A percentile compares a stretch with the other conserved stretches of the same genome.
These are phyloP conservation scores for Zapus hudsonius DNA, from an alignment of 2,113 vertebrate genomes.

Conservation along the genomic window DNA sequence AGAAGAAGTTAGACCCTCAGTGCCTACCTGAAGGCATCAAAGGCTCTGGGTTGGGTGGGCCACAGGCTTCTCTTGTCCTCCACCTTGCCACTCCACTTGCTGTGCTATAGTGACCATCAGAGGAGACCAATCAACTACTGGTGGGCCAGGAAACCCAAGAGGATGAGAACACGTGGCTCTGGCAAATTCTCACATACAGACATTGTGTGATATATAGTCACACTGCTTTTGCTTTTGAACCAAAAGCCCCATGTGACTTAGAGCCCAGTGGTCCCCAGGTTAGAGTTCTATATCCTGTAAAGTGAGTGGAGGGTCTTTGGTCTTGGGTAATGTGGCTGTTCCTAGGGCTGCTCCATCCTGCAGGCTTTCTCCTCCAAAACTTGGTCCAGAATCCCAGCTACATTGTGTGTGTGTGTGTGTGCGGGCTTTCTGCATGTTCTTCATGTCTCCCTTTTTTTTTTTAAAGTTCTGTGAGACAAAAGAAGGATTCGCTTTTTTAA, in stretches of 20 bases:
- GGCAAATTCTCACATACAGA: neutral
- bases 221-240: neutral
- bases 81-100: no score
- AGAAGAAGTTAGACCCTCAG: neutral
- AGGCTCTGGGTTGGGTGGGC: no score
- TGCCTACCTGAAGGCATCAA: no score
- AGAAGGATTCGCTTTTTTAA: no score
- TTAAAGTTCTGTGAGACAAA: no score
- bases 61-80: neutral
- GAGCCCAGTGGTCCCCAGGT: no score
- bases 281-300: no score
- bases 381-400: neutral
- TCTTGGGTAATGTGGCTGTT: neutral
- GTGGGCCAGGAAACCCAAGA: neutral
- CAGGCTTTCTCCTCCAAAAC: neutral
- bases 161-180: neutral
- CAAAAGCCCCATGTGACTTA: neutral
- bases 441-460: no score
- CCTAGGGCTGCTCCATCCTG: neutral
- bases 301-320: neutral
- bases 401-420: neutral
- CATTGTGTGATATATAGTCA: neutral
- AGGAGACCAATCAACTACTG: neutral
- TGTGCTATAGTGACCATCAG: neutral
- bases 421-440: neutral